Evolutionary conservation across 2,113 vertebrate species (phyloP).

Genomic region (Phainopepla nitens): DNA sequence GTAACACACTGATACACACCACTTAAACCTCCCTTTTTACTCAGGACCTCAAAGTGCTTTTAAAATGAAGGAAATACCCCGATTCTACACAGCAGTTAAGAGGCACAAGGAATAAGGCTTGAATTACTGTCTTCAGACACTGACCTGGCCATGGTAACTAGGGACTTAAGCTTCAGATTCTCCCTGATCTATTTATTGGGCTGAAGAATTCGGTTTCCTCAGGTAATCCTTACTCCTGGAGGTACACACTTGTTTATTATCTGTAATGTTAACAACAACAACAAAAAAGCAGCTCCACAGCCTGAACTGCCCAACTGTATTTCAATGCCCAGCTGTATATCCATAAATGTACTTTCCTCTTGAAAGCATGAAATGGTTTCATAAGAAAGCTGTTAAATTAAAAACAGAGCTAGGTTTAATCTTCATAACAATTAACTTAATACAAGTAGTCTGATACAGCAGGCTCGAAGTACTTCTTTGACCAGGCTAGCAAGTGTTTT

Average conservation of each 20-base stretch:
- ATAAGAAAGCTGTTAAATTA: neutral
- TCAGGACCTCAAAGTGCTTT: neutral
- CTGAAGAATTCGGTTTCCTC: neutral
- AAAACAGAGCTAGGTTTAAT: neutral
- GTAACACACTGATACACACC: neutral
- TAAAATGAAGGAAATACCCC: neutral
- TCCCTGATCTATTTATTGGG: neutral
- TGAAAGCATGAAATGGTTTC: neutral
- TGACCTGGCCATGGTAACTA: neutral
- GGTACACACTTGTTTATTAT: neutral
- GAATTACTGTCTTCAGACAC: neutral
- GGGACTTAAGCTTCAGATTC: neutral
- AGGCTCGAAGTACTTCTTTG: neutral
- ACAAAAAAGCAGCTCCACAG: neutral
- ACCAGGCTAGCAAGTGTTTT: neutral
- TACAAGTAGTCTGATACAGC: neutral
- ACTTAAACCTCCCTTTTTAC: neutral
- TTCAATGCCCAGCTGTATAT: neutral
- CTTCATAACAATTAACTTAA: neutral
- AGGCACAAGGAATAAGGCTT: constrained; percentile 56
- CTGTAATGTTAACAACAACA: neutral
- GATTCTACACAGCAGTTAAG: neutral
- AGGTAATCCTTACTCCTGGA: neutral
- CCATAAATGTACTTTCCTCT: neutral
- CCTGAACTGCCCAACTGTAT: neutral